Evolutionary conservation across 2,113 vertebrate species (phyloP).

Genomic region (Rhinogobius similis): DNA sequence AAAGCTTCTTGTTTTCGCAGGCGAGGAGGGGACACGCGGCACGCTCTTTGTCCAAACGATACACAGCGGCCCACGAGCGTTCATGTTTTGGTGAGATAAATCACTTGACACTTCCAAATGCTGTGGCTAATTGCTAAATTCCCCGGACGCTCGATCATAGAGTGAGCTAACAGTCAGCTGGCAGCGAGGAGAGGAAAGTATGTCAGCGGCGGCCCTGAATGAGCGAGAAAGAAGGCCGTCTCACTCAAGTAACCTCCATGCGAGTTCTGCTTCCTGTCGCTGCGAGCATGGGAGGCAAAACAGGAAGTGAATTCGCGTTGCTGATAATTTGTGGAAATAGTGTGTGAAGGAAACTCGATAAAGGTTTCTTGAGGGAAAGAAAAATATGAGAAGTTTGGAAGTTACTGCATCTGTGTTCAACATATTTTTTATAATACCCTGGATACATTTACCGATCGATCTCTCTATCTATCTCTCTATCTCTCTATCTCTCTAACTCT

Average conservation of each 20-base stretch:
- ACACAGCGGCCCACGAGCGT: constrained; percentile 5
- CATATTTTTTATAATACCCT: background rate
- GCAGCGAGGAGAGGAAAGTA: background rate
- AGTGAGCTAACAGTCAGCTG: constrained; percentile 18
- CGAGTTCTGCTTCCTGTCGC: constrained; percentile 32
- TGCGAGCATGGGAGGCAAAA: constrained; percentile 22
- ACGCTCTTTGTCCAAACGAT: background rate
- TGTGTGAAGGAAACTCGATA: constrained; percentile 22
- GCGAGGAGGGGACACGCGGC: background rate
- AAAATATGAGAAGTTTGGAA: background rate
- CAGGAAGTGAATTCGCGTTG: constrained; percentile 45
- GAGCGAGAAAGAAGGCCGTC: constrained; percentile 15
- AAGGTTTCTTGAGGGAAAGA: constrained; percentile 28
- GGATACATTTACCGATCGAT: no score
- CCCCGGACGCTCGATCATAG: constrained; percentile 3
- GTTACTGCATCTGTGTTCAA: no score
- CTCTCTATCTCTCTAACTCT: no score
- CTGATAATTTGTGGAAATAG: constrained; percentile 46
- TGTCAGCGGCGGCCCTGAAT: constrained; percentile 12
- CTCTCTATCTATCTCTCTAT: no score
- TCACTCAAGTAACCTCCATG: constrained; percentile 7
- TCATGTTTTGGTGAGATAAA: constrained; percentile 25
- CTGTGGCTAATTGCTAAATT: constrained; percentile 13
- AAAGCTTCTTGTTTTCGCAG: constrained; percentile 10
- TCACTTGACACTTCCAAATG: background rate